Conservation (phyloP, 2,113 vertebrate genomes). For the Microcebus ravelobensis region DNA sequence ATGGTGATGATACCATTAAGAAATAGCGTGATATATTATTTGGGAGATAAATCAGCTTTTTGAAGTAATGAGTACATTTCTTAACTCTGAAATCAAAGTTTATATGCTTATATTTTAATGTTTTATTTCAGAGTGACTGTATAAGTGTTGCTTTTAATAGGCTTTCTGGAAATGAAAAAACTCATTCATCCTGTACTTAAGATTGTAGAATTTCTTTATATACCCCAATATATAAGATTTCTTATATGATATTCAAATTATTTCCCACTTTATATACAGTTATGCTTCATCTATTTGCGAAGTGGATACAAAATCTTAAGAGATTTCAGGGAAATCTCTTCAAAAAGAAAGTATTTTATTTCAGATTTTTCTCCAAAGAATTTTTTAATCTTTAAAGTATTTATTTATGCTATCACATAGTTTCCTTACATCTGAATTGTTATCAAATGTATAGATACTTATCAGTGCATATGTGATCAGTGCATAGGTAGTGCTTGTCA, state of each 20-base stretch:
- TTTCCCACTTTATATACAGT: not conserved
- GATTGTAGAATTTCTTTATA: not conserved
- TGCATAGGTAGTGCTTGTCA: not conserved
- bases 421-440: not conserved
- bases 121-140: not conserved
- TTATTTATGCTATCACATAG: not conserved
- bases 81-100: constrained; percentile 48
- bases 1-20: not conserved
- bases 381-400: not conserved
- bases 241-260: not conserved
- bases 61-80: constrained; percentile 11
- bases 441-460: not conserved
- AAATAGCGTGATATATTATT: not conserved
- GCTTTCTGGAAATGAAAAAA: not conserved
- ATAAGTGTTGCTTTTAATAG: not conserved
- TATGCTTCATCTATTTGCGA: not conserved
- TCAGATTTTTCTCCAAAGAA: not conserved
- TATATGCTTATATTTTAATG: not conserved
- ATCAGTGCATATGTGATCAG: not conserved
- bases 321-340: not conserved
- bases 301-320: not conserved
- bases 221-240: not conserved
- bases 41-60: constrained; percentile 19
- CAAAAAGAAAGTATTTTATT: not conserved
- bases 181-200: not conserved